phyloP scores from a whole-genome alignment of 92 coral and sea anemone genomes.

The Actinostola sp. region DNA sequence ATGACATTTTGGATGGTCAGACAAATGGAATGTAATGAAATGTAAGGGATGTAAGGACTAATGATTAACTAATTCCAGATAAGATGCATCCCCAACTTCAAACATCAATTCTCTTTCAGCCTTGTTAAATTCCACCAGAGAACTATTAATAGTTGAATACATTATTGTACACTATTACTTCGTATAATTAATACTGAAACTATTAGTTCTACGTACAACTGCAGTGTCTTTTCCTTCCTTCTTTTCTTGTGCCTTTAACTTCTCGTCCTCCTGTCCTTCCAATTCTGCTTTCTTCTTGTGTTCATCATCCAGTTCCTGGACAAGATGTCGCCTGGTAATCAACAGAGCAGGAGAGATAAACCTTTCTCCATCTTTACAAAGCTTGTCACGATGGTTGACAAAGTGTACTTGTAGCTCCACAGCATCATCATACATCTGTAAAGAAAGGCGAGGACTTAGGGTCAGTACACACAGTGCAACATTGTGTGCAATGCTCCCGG shows the following conservation, averaged over 20 bases:
- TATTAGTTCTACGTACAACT: no score
- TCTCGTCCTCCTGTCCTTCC: constrained; percentile 73
- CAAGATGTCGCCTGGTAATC: constrained; percentile 78
- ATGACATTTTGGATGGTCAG: no score
- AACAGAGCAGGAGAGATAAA: constrained; percentile 96
- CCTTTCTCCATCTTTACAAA: constrained; percentile 98
- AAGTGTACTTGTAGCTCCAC: constrained; percentile 81
- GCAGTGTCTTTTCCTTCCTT: constrained; percentile 36
- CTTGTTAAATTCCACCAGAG: no score
- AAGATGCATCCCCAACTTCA: no score
- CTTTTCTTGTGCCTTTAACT: constrained; percentile 56
- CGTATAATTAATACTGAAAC: not conserved
- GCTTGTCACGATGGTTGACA: constrained; percentile 85
- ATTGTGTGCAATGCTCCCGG: no score
- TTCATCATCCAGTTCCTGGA: constrained; percentile 90
- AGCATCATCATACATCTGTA: constrained; percentile 92
- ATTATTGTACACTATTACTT: no score
- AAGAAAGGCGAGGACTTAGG: not conserved
- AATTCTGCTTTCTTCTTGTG: constrained; percentile 79
- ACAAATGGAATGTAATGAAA: no score
- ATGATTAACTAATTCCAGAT: no score
- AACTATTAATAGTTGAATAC: no score
- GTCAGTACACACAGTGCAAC: no score
- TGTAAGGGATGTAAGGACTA: no score
- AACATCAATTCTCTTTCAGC: no score